Evolutionary conservation across 2,888 invertebrate genomes (phyloP), one percentile per base, ranked within the genome.

Genomic region (Listrodromus nycthemerus): DNA sequence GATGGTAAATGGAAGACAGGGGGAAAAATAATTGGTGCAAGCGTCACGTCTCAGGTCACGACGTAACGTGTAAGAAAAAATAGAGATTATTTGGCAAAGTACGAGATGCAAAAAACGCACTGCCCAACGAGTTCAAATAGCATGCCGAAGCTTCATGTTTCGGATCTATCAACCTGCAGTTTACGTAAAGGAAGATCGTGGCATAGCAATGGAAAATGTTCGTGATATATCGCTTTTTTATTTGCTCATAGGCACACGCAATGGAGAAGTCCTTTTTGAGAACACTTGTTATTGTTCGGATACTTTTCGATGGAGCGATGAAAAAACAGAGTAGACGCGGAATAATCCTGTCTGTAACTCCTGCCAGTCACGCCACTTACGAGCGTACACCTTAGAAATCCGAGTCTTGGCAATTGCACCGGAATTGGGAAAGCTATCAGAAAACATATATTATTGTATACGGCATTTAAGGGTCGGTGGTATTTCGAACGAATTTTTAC

Each of bases 401-500:
- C 7, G 65, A 63, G 5, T 50, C n/a, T 55, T 19, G 45, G 48
- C 16, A 13, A 50, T 78, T 70, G 45, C 65, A 50, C 55, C 21
- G n/a, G 19, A 50, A 65, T 69, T 33, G 10, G 65, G 48, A 7
- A 58, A 75, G 70, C 3, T 27, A n/a, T 52, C 6, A 58, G 48
- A 30, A 19, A 71, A 80, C 76, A 71, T 67, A 73, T 71, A 76
- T 73, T 73, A 50, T 33, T 63, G 71, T 76, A 66, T 76, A 50
- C 67, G 50, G 10, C 33, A 19, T 61, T 58, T 74, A 75, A 37
- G 52, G 58, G 66, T 50, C 65, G 19, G 50, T 19, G 58, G 41
- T 3, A 24, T 83, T 75, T 70, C 65, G 55, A 21, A 41, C 33
- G 19, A 7, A 7, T 41, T 33, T 27, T 74, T 75, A 58, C 55